Evolutionary conservation across 2,113 vertebrate genomes (phyloP), one percentile per base, ranked within the genome.

Genomic region (Rostratula benghalensis): DNA sequence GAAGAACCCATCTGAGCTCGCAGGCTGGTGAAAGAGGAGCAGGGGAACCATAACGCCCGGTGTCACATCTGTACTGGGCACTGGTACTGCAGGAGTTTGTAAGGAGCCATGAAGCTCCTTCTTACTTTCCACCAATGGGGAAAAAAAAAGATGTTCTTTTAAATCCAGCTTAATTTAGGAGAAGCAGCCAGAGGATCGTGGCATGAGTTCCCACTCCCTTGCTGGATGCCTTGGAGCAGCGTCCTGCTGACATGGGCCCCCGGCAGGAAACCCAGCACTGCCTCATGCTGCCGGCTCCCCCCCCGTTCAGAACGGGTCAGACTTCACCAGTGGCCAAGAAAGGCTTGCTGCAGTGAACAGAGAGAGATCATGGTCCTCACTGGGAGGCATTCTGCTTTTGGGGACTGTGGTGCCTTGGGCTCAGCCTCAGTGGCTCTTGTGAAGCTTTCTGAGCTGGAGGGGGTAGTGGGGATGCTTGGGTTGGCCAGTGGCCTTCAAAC

Each of bases 301-400:
- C 79, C 78, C 0, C 0, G n/a, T 59, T 70, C 0, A 0, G 60
- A 56, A 73, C 69, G 50, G 50, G 25, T 7, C 74, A 76, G 31
- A 37, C 63, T 53, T 51, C 70, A 60, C 24, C 73, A 48, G 41
- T 0, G 0, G 56, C 76, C 81, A 83, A 0, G 59, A 56, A 25
- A 5, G 8, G 56, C 67, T 21, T 28, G 24, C 57, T 45, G 21
- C 0, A 1, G 35, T 2, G 1, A 79, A 60, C 6, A 0, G 61
- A 19, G 25, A 50, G 63, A 41, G 30, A 10, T 33, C 0, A 0
- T 35, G 37, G 51, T 33, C n/a, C 57, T 65, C 0, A 0, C 37
- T 81, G 46, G 16, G 25, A 25, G 57, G 13, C n/a, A 64, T 57
- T 73, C 48, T 87, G 65, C 65, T 51, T 63, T 43, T 46, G 54